Evolutionary conservation across 2,113 vertebrate species (phyloP), one percentile per base, ranked within the genome.

Genomic region (Pterophyllum scalare): DNA sequence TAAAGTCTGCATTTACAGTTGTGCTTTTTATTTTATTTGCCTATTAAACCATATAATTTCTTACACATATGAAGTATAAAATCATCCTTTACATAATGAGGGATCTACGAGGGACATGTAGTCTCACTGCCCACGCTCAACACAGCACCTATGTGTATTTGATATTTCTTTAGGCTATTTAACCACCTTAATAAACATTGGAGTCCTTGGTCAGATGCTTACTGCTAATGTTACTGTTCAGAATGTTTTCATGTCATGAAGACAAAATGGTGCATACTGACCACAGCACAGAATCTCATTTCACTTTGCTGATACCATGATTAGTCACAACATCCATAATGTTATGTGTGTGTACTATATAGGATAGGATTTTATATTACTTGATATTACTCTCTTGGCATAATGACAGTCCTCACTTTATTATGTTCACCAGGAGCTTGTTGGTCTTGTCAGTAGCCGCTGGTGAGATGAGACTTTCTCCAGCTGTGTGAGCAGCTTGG

Each of bases 401-500:
- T 28, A 72, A 54, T 54, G 67, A 72, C 67, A 72, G 46, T 19
- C 4, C 11, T 49, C 67, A 54, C 26, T 80, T 80, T 14, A 58
- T 59, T 28, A 62, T 20, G 70, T 80, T 83, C 33, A 80, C 43
- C 38, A 46, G 52, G 19, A 84, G 57, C 20, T n/a, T 81, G 77
- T 75, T 85, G 79, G 40, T 80, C 81, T 65, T 79, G 75, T 86
- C 77, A 81, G 38, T 81, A 54, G 60, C 59, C 2, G 40, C 64
- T 74, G 58, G 72, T 64, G 77, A 77, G 59, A 81, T 80, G 77
- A 87, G 70, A 75, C 77, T 78, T 67, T 81, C 74, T 80, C 35
- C 65, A 74, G 57, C 82, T 88, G 79, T 82, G 59, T 67, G 74
- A 81, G 59, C 81, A 79, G 81, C 80, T 86, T 77, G 65, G 67